Evolutionary conservation across 2,113 vertebrate species (phyloP).

Genomic region (Toxotes jaculatrix): DNA sequence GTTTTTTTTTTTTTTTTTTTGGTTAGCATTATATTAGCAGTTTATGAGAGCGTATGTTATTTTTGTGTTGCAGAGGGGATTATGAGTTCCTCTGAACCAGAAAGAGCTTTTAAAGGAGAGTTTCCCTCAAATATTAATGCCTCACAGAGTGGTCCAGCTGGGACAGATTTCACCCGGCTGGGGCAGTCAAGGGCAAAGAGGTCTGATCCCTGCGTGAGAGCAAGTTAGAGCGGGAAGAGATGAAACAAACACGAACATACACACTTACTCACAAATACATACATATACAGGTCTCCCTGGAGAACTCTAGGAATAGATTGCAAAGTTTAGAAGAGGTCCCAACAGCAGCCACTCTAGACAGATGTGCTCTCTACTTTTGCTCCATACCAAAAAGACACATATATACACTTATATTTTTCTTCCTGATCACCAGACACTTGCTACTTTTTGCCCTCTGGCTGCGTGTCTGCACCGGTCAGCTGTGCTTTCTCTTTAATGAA

Average conservation of each 20-base stretch:
- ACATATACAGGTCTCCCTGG: conserved; percentile 42
- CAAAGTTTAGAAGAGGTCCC: conserved; percentile 51
- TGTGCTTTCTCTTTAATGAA: neutral
- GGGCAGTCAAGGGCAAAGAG: conserved; percentile 68
- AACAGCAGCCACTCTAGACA: conserved; percentile 18
- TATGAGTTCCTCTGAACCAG: conserved; percentile 63
- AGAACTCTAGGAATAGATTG: conserved; percentile 54
- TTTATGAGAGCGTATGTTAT: conserved; percentile 42
- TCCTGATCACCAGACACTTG: neutral
- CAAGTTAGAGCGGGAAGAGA: conserved; percentile 32
- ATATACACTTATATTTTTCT: conserved; percentile 32
- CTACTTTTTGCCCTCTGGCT: neutral
- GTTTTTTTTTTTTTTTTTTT: neutral
- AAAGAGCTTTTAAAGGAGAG: conserved; percentile 77
- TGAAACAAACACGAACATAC: conserved; percentile 27
- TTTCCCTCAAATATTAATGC: conserved; percentile 81
- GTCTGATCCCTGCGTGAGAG: conserved; percentile 73
- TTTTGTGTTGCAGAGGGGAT: conserved; percentile 54
- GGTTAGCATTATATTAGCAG: conserved; percentile 29
- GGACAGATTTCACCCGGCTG: conserved; percentile 76
- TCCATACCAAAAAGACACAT: conserved; percentile 21
- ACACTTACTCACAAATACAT: conserved; percentile 9
- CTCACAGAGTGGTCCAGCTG: conserved; percentile 61
- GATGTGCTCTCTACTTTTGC: conserved; percentile 3
- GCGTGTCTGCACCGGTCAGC: neutral